Evolutionary conservation across 2,888 invertebrate genomes (phyloP).

Genomic region (Synanthedon formicaeformis): DNA sequence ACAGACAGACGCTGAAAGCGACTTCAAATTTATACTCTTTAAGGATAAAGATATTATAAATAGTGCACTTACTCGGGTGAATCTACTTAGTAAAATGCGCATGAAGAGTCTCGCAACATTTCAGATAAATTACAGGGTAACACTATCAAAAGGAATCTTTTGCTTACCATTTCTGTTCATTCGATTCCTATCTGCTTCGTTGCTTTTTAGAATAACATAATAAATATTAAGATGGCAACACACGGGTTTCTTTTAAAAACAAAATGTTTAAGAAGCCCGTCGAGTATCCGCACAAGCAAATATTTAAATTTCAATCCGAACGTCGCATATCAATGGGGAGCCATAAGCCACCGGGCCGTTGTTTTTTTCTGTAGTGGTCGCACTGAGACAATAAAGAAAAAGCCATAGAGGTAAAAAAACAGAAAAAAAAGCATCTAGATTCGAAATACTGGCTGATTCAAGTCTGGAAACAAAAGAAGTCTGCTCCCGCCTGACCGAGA

Average conservation of each 20-base stretch:
- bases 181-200: conserved; percentile 7
- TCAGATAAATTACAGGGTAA: background rate
- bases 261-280: conserved; percentile 54
- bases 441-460: conserved; percentile 68
- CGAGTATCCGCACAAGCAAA: conserved; percentile 58
- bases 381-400: conserved; percentile 68
- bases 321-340: conserved; percentile 70
- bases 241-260: conserved; percentile 42
- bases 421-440: conserved; percentile 66
- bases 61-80: too few relatives aligned
- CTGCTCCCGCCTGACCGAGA: conserved; percentile 68
- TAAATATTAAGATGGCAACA: conserved; percentile 61
- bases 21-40: too few relatives aligned
- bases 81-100: too few relatives aligned
- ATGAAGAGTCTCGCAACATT: background rate
- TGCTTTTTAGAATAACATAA: conserved; percentile 37
- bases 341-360: conserved; percentile 68
- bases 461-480: conserved; percentile 66
- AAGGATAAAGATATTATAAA: background rate
- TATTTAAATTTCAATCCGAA: conserved; percentile 71
- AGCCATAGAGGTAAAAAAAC: conserved; percentile 48
- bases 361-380: conserved; percentile 44
- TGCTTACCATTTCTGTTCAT: background rate
- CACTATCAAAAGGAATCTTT: background rate
- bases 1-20: too few relatives aligned